phyloP scores from a whole-genome alignment of 2,113 vertebrate species.

The Puntigrus tetrazona region DNA sequence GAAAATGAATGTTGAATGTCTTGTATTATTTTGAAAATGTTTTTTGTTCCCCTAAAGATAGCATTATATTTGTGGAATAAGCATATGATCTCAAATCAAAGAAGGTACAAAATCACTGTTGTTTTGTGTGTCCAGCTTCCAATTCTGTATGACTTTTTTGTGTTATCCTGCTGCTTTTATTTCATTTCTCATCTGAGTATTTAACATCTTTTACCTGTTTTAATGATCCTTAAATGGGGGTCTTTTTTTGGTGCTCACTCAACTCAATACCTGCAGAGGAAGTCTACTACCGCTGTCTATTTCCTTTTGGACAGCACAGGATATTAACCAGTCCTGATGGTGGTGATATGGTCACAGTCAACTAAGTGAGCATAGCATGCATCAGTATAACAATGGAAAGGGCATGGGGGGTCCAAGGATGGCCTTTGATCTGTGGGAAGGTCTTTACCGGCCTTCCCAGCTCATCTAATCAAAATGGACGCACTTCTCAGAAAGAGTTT shows the following conservation, averaged over 20 bases:
- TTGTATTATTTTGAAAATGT: not conserved
- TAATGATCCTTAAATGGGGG: not conserved
- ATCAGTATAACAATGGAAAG: conserved; percentile 64
- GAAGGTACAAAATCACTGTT: conserved; percentile 6
- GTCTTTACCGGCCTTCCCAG: conserved; percentile 48
- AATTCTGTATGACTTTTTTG: not conserved
- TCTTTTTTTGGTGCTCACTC: not conserved
- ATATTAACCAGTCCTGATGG: conserved; percentile 62
- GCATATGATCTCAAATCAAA: conserved; percentile 9
- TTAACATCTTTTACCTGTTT: not conserved
- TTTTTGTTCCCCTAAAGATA: not conserved
- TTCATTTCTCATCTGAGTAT: not conserved
- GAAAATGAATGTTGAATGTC: not conserved
- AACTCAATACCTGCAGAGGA: not conserved
- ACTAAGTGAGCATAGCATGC: conserved; percentile 55
- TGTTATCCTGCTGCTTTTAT: conserved; percentile 10
- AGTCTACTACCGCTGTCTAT: conserved; percentile 30
- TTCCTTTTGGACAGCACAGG: conserved; percentile 27
- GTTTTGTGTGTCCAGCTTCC: not conserved
- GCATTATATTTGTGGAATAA: not conserved
- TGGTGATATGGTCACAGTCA: conserved; percentile 63
- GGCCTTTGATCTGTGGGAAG: conserved; percentile 67
- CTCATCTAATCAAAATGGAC: conserved; percentile 62
- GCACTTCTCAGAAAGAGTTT: conserved; percentile 68
- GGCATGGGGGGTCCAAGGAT: conserved; percentile 65